Base-by-base conservation (phyloP, 2,797 vertebrate species). In the Amphiprion clarkii region DNA sequence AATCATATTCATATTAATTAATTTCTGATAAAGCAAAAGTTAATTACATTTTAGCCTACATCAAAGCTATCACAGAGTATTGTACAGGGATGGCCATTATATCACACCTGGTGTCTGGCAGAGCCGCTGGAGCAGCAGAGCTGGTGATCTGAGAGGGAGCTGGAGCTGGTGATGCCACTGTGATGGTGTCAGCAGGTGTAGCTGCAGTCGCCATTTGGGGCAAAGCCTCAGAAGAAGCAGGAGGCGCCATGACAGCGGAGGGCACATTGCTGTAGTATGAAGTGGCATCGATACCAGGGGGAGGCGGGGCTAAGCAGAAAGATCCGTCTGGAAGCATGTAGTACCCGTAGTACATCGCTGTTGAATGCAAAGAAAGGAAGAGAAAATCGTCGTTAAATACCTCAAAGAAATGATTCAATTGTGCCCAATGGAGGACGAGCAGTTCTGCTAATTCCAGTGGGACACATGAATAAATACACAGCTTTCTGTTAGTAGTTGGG, bases 241-340 rank as follows among this genome's bases (percentile, higher is more conserved):
- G 82, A 1, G 97, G 85, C 7, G 96, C 92, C 0, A 95, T 93
- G 67, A 94, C 95, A 7, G 94, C 92, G 0, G 96, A 87, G 0
- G 97, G 94, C 82, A 97, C 75, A 0, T 91, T 93, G 52, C 74
- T 96, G 71, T 99, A 99, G 92, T 98, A 98, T 9, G 96, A 87
- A 23, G 90, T 92, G 58, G 97, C 95, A 6, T 99, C 98, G 0
- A 98, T 95, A 4, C 96, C 98, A 0, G 97, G 97, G 3, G 98
- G 97, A 0, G 98, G 97, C 0, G 98, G 97, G 0, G 98, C 98
- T 52, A 99, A 91, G 94, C 97, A 98, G 80, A 97, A 99, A 0
- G 97, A 96, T 16, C 98, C 98, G 6, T 99, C 98, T 0, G 98
- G 98, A 29, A 99, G 93, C 97, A 99, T 95, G 89, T 99, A 99